A percentile compares a stretch with the other conserved stretches of the same genome.
Evolutionary conservation across 2,797 vertebrate species (phyloP).

Genomic region (Molossus alvarezi): DNA sequence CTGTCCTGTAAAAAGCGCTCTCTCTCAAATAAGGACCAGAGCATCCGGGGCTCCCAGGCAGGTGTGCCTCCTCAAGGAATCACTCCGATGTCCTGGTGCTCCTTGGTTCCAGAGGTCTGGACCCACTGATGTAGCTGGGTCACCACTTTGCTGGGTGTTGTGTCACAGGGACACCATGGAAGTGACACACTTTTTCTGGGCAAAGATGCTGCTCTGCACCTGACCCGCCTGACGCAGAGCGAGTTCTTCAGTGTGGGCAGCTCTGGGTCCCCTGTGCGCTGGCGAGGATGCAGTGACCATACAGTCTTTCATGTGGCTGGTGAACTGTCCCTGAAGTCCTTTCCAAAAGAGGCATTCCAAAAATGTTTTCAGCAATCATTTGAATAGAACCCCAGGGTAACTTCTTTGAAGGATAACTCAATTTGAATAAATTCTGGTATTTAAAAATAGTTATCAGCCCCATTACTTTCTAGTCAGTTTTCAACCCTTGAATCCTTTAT

Average conservation of each 20-base stretch:
- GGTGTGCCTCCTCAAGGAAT: background rate
- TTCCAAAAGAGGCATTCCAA: slow-evolving; percentile 60
- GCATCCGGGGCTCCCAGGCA: background rate
- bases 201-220: background rate
- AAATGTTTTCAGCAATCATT: slow-evolving; percentile 23
- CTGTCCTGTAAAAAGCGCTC: background rate
- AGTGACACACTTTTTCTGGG: background rate
- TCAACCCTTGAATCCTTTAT: slow-evolving; percentile 25
- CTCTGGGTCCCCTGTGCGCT: background rate
- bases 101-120: background rate
- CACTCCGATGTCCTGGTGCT: background rate
- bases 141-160: background rate
- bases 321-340: slow-evolving; percentile 30
- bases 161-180: background rate
- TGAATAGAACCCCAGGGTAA: slow-evolving; percentile 29
- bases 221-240: background rate
- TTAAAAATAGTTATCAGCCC: background rate
- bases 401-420: slow-evolving; percentile 30
- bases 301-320: background rate
- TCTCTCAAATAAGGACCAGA: background rate
- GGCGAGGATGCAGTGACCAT: background rate
- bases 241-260: background rate
- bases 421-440: slow-evolving; percentile 13
- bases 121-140: background rate
- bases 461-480: slow-evolving; percentile 19